Base-by-base conservation (phyloP, 2,797 vertebrate genomes). In the Dromococcyx pavoninus region DNA sequence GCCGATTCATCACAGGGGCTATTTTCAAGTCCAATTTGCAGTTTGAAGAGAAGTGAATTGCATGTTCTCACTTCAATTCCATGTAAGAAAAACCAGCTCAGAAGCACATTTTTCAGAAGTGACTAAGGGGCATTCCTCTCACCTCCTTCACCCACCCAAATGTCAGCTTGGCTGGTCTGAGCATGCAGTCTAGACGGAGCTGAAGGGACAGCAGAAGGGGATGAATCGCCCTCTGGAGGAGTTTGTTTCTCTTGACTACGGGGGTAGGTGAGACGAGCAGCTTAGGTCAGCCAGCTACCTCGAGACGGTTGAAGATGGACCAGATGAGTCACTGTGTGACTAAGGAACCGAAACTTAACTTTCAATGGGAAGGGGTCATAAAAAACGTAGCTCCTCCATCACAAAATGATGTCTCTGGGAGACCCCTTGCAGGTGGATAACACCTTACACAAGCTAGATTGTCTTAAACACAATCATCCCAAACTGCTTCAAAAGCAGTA, bases 61-160 rank as follows among this genome's bases (percentile, higher is more conserved):
- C 89, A 75, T 48, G 75, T 56, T 80, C 84, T 94, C 80, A 73
- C 71, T 94, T 67, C 83, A 93, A 41, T 83, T 74, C 61, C 61
- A 44, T 22, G 71, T 44, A 64, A 96, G 91, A 92, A 86, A 96
- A 88, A 86, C 23, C 12, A 93, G 88, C 74, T 94, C 87, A 88
- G 87, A 88, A 84, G 83, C 79, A 86, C 92, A 97, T 96, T 95
- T 89, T 93, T 95, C 84, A 82, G 25, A 89, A 87, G 81, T 96
- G 95, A 96, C 22, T 24, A 95, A 93, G 93, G 94, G 93, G 91
- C 78, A 96, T 95, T 96, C 94, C 93, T 88, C 94, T 95, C 90
- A 95, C 88, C 83, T 95, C 91, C 86, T 95, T 96, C 91, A 76
- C 66, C 60, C 90, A 88, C 25, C 51, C 86, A 91, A 96, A 94